Base-by-base conservation (phyloP, 2,113 vertebrate species). In the Odobenus rosmarus region DNA sequence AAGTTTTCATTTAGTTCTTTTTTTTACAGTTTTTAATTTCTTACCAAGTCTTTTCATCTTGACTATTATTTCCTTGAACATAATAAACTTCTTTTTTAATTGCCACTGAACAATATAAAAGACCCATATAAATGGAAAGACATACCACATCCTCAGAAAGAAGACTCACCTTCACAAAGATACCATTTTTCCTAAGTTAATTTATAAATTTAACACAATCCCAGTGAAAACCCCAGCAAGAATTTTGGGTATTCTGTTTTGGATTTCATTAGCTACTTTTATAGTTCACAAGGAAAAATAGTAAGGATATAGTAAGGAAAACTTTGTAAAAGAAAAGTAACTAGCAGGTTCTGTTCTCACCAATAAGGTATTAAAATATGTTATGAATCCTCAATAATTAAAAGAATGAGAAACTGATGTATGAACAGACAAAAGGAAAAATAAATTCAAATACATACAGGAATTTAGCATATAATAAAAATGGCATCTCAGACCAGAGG, bases 321-420 rank as follows among this genome's bases (percentile, higher is more conserved):
- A 51, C 10, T 77, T 31, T 81, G 31, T 39, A 61, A 90, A 72
- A 74, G 80, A 77, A 61, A 33, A 72, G 39, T 61, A 71, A 31
- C 2, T 3, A 92, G 51, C 33, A 24, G 12, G 2, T 87, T 81
- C 42, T 92, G 46, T 71, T 81, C 46, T 23, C 55, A 87, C 8
- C 53, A 61, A 88, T 39, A 71, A 94, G 12, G 76, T 62, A 95
- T 36, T 72, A 87, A 87, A 87, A 92, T 74, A n/a, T 42, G 31
- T 71, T 71, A 14, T 53, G 49, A 69, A 57, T 16, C 10, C 12
- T 57, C 11, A 69, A 49, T 79, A 67, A 87, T 33, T 87, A 79
- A 81, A 91, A 87, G 19, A 69, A 62, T 62, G 33, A 71, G n/a
- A 77, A 26, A 49, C 18, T 36, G 69, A 9, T 49, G 3, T 59